A percentile compares a stretch with the other conserved stretches of the same genome.
Conservation (phyloP, 2,113 vertebrate genomes). For the Hymenochirus boettgeri region DNA sequence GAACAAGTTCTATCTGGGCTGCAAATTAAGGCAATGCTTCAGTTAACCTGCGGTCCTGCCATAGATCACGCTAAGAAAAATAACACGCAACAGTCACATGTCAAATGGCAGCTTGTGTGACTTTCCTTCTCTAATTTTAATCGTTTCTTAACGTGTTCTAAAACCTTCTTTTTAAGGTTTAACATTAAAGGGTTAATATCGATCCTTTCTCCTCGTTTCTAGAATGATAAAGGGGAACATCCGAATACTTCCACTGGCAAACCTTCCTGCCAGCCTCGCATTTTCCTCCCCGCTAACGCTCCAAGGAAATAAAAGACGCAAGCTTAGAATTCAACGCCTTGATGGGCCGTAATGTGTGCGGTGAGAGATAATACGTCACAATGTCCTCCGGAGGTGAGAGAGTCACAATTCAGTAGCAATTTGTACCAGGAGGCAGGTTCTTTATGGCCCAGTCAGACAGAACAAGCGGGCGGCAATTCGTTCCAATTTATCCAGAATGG, state of each 20-base stretch:
- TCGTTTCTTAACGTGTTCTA: too few relatives aligned
- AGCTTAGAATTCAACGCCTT: slow-evolving; percentile 15
- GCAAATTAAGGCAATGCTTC: too few relatives aligned
- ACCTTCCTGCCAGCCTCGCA: background rate
- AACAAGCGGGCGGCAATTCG: slow-evolving; percentile 25
- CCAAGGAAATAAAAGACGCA: slow-evolving; percentile 13
- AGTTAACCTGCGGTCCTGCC: too few relatives aligned
- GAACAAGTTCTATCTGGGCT: too few relatives aligned
- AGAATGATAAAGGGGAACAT: too few relatives aligned
- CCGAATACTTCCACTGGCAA: background rate
- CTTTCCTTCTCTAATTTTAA: too few relatives aligned
- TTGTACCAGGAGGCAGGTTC: slow-evolving; percentile 24
- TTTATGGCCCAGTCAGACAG: slow-evolving; percentile 35
- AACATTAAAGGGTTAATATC: too few relatives aligned
- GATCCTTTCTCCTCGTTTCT: too few relatives aligned
- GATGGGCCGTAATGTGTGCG: slow-evolving; percentile 21
- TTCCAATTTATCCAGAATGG: slow-evolving; percentile 26
- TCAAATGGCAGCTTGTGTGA: too few relatives aligned
- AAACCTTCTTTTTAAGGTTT: too few relatives aligned
- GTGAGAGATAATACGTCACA: slow-evolving; percentile 16
- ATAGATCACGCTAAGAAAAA: too few relatives aligned
- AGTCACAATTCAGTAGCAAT: slow-evolving; percentile 32
- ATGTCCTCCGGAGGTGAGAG: slow-evolving; percentile 25
- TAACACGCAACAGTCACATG: too few relatives aligned
- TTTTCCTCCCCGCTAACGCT: slow-evolving; percentile 6